A percentile compares a stretch with the other conserved stretches of the same genome.
These are phyloP conservation scores for Drosophila sturtevanti DNA, from an alignment of 1,140 invertebrate genomes.

Conservation along the genomic window DNA sequence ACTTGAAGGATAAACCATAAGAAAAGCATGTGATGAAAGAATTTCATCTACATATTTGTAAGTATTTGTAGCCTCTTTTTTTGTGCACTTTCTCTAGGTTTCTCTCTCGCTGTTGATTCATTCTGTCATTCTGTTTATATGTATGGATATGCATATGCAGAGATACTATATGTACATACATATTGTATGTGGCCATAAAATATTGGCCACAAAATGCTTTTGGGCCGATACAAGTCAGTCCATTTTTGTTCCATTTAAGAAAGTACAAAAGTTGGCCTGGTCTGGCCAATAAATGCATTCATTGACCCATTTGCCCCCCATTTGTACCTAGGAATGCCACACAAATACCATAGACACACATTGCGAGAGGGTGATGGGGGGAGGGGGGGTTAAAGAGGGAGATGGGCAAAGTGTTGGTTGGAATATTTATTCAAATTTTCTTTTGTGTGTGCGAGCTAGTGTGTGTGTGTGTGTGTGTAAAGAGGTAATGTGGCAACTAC, in stretches of 20 bases:
- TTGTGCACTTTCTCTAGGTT: not conserved
- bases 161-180: too few species aligned
- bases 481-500: conserved; percentile 3
- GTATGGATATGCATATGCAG: conserved; percentile 32
- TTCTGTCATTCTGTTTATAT: not conserved
- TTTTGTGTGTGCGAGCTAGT: not conserved
- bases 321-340: not conserved
- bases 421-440: conserved; percentile 7
- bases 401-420: not conserved
- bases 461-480: not conserved
- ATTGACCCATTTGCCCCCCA: conserved; percentile 1
- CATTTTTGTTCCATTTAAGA: conserved; percentile 42
- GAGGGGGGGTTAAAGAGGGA: not conserved
- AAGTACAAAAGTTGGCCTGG: not conserved
- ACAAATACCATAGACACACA: not conserved
- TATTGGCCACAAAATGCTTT: conserved; percentile 30
- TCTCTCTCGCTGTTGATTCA: too few species aligned
- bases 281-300: conserved; percentile 39
- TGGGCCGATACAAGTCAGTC: conserved; percentile 12
- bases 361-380: too few species aligned
- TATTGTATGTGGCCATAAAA: conserved; percentile 13
- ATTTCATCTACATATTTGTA: not conserved
- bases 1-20: not conserved
- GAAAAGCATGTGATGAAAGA: not conserved
- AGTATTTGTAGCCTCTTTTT: not conserved